Evolutionary conservation across 1,140 invertebrate genomes (phyloP).

Genomic region (Periplaneta americana): DNA sequence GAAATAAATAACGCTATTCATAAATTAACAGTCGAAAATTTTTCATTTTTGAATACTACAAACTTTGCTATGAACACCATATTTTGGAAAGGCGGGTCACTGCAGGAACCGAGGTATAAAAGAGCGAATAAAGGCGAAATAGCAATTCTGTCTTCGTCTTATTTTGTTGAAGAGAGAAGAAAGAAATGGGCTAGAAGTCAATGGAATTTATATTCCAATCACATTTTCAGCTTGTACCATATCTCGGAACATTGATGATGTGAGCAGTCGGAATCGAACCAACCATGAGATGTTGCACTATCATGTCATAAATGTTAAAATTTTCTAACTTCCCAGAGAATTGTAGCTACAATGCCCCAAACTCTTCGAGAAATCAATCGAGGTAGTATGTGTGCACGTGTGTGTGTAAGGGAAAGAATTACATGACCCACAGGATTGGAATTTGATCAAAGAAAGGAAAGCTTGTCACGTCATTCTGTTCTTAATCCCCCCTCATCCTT

Average conservation of each 20-base stretch:
- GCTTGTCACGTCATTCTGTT: background rate
- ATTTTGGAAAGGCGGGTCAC: too few relatives aligned
- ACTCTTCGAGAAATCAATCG: background rate
- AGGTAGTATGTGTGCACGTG: too few relatives aligned
- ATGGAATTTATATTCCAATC: background rate
- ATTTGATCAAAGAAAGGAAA: background rate
- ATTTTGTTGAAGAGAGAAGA: background rate
- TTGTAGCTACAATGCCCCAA: background rate
- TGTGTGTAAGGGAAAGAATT: too few relatives aligned
- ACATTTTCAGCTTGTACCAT: background rate
- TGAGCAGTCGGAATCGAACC: background rate
- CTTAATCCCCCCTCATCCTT: too few relatives aligned
- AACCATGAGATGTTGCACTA: background rate
- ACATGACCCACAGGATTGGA: background rate
- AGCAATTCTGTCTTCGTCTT: background rate
- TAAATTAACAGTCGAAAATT: too few relatives aligned
- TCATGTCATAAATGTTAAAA: background rate
- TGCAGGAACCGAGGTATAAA: too few relatives aligned
- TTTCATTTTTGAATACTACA: too few relatives aligned
- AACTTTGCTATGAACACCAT: too few relatives aligned
- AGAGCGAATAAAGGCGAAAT: background rate
- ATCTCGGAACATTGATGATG: background rate
- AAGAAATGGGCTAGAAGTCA: background rate
- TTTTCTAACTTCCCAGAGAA: background rate
- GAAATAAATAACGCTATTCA: too few relatives aligned